phyloP scores from a whole-genome alignment of 1,140 invertebrate genomes.

The Drosophila parvula region DNA sequence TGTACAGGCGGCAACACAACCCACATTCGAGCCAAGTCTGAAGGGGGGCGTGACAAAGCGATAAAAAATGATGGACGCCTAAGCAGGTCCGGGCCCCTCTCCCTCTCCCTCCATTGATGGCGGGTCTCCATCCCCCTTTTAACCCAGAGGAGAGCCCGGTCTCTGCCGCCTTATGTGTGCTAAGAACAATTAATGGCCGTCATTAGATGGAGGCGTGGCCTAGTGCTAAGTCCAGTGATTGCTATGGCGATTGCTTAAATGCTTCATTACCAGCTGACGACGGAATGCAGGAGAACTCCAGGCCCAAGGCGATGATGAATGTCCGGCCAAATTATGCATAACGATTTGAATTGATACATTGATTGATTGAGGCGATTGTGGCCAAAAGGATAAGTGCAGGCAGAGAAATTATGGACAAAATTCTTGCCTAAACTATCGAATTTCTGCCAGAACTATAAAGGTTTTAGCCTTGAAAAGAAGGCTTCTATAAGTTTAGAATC shows the following conservation, averaged over 20 bases:
- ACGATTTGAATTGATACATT: slow-evolving; percentile 42
- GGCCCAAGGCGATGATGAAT: slow-evolving; percentile 43
- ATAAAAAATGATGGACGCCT: slow-evolving; percentile 68
- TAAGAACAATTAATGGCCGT: slow-evolving; percentile 59
- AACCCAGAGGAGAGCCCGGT: not conserved
- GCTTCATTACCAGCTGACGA: slow-evolving; percentile 48
- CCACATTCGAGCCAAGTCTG: slow-evolving; percentile 23
- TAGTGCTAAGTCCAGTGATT: slow-evolving; percentile 7
- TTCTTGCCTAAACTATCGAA: too few species aligned
- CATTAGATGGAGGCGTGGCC: slow-evolving; percentile 34
- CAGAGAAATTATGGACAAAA: not conserved
- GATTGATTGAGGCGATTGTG: slow-evolving; percentile 39
- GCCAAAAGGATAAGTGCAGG: not conserved
- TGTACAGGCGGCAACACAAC: slow-evolving; percentile 47
- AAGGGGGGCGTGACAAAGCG: slow-evolving; percentile 51
- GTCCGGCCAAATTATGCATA: slow-evolving; percentile 42
- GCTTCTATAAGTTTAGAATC: too few species aligned
- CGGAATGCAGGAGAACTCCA: not conserved
- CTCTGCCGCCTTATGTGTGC: not conserved
- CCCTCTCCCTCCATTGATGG: not conserved
- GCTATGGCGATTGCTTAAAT: slow-evolving; percentile 26
- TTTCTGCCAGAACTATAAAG: too few species aligned
- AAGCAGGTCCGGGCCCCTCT: not conserved
- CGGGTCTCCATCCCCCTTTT: not conserved
- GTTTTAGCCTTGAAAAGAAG: too few species aligned